Evolutionary conservation across 1,140 invertebrate genomes (phyloP).

Genomic region (Battus philenor): DNA sequence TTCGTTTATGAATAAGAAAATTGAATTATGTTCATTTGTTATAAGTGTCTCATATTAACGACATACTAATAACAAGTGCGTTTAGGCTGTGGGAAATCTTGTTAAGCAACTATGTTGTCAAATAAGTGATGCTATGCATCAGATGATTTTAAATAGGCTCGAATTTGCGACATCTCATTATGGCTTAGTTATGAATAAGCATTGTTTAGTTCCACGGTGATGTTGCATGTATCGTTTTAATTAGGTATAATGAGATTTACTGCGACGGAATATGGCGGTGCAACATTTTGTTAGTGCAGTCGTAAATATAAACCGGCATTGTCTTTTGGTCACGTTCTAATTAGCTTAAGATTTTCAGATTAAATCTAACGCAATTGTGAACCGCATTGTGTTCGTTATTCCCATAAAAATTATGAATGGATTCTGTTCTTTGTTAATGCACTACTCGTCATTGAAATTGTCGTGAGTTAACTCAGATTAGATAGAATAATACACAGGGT

Average conservation of each 20-base stretch:
- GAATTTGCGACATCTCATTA: constrained; percentile 36
- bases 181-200: constrained; percentile 30
- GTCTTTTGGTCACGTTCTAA: constrained; percentile 31
- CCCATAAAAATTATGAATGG: constrained; percentile 12
- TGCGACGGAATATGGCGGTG: constrained; percentile 20
- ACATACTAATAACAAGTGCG: constrained; percentile 3
- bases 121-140: constrained; percentile 10
- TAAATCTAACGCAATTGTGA: constrained; percentile 20
- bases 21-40: too few relatives aligned
- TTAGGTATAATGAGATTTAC: constrained; percentile 7
- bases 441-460: not conserved
- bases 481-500: too few relatives aligned
- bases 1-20: too few relatives aligned
- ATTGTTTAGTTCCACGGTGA: constrained; percentile 27
- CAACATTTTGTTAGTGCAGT: constrained; percentile 25
- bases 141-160: constrained; percentile 17
- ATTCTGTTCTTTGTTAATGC: not conserved
- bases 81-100: constrained; percentile 11
- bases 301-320: constrained; percentile 22
- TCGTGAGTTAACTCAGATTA: too few relatives aligned
- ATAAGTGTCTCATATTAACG: too few relatives aligned
- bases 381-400: constrained; percentile 8
- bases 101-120: constrained; percentile 13
- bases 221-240: constrained; percentile 8
- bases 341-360: constrained; percentile 27